phyloP scores from a whole-genome alignment of 2,113 vertebrate species.

The Urocynchramus pylzowi region DNA sequence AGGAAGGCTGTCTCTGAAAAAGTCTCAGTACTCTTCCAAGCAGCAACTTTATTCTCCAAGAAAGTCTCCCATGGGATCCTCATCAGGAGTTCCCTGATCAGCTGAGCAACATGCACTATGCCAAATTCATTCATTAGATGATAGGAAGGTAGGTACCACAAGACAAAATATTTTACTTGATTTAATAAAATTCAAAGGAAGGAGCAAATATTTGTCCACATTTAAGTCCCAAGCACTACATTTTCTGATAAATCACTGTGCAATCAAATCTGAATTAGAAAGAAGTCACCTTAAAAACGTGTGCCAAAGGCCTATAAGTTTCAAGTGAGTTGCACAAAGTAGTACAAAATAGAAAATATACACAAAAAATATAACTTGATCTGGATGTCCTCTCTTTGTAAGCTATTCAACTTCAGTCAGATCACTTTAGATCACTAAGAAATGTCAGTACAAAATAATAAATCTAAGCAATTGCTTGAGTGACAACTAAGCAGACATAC shows the following conservation, averaged over 20 bases:
- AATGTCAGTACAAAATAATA: constrained; percentile 22
- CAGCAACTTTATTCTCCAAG: not conserved
- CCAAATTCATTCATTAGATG: not conserved
- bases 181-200: not conserved
- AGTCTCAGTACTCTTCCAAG: not conserved
- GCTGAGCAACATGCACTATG: not conserved
- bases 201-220: not conserved
- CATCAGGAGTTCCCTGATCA: not conserved
- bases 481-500: not conserved
- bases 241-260: not conserved
- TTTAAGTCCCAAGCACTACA: not conserved
- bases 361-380: not conserved
- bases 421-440: not conserved
- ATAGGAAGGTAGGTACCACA: not conserved
- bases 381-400: not conserved
- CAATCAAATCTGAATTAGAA: not conserved
- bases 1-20: not conserved
- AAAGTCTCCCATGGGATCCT: not conserved
- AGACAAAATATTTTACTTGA: not conserved
- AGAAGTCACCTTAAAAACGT: not conserved
- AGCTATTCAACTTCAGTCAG: not conserved
- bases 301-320: not conserved
- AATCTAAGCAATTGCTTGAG: not conserved
- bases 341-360: not conserved
- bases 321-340: not conserved